Evolutionary conservation across 37 sponge, comb jelly and placozoan species (phyloP), one percentile per base, ranked within the genome.

Genomic region (Corticium candelabrum): DNA sequence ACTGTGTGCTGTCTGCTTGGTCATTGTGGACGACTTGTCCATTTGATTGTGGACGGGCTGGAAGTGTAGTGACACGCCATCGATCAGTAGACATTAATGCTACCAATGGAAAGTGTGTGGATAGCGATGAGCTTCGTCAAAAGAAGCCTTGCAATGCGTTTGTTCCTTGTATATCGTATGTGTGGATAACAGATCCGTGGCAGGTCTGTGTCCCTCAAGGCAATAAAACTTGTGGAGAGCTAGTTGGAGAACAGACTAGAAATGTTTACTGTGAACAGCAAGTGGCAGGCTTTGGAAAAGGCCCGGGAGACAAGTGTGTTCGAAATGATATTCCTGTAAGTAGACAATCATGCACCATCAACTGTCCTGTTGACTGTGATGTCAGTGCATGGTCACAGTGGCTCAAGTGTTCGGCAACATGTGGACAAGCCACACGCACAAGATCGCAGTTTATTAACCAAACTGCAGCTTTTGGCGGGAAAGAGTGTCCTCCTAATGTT

Each of bases 291-390:
- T 50, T 50, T 50, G 62, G 62, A 27, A 11, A 21, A 27, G 62
- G 21, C 62, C 62, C 62, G 15, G 21, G 21, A 27, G 21, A 50
- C 62, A 21, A 27, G 15, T 11, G 11, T 21, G 62, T 50, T 11
- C 15, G 62, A 11, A 21, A 50, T 21, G 21, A 21, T 21, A 21
- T 50, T 27, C 62, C 62, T 21, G 62, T 21, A 21, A 50, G 15
- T 21, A 21, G 11, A 21, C 62, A 50, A 50, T 21, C 11, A 50
- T 50, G 62, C 62, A 21, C 11, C 21, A 50, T 50, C 62, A 50
- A 50, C 21, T 50, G 62, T 21, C 62, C 62, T 11, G 62, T 70
- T 29, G 73, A 70, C 36, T 70, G 73, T 34, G 73, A 70, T 30
- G 73, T 70, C 21, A 29, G 29, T 32, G 35, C 73, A 7, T 70